phyloP scores from a whole-genome alignment of 2,888 invertebrate genomes.

The Hyppa rectilinea region DNA sequence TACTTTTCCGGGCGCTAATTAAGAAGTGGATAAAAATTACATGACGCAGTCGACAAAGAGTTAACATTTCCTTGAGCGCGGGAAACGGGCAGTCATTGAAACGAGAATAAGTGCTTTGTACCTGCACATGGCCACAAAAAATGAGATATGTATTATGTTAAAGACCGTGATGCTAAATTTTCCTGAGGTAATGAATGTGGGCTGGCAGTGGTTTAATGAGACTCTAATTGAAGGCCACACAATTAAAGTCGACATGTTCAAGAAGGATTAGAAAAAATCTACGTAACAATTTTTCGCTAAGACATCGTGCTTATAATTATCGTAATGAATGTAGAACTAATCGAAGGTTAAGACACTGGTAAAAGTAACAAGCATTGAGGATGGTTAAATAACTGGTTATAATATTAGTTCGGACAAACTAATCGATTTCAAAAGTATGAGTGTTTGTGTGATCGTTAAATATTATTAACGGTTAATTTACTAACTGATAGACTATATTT shows the following conservation, averaged over 20 bases:
- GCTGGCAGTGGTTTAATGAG: conserved; percentile 74
- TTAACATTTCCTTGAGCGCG: conserved; percentile 82
- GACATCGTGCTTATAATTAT: conserved; percentile 36
- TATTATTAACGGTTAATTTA: background rate
- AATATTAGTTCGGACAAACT: conserved; percentile 31
- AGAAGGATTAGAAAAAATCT: conserved; percentile 54
- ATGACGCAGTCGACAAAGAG: conserved; percentile 73
- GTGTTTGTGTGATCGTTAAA: background rate
- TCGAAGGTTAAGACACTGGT: conserved; percentile 64
- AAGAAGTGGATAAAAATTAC: conserved; percentile 71
- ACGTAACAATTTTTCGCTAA: conserved; percentile 42
- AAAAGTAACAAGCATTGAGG: conserved; percentile 62
- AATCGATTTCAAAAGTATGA: conserved; percentile 4
- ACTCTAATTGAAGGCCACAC: conserved; percentile 76
- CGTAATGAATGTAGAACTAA: conserved; percentile 62
- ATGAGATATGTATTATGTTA: conserved; percentile 65
- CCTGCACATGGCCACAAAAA: conserved; percentile 65
- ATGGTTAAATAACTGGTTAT: conserved; percentile 43
- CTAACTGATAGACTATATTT: background rate
- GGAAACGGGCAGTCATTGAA: conserved; percentile 78
- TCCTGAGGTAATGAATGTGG: conserved; percentile 76
- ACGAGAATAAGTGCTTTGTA: conserved; percentile 63
- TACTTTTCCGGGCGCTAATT: conserved; percentile 66
- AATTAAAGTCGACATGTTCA: conserved; percentile 64
- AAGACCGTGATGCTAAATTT: conserved; percentile 74